Evolutionary conservation across 2,113 vertebrate species (phyloP), one percentile per base, ranked within the genome.

Genomic region (Oxygymnocypris stewartii): DNA sequence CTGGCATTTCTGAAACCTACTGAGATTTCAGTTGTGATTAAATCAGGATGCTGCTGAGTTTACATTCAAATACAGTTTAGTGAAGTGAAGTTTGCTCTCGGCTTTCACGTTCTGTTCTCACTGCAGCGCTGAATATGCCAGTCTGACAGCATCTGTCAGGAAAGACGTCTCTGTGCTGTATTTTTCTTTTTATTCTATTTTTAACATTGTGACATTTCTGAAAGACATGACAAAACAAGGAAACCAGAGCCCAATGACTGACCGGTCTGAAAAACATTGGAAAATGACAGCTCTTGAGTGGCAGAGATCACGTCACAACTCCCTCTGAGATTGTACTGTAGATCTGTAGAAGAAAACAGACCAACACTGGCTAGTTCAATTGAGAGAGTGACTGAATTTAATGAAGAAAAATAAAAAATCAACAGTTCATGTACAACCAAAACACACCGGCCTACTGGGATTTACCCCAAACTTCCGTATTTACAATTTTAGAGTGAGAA

Each of bases 181-280:
- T 47, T 49, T 49, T 82, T 16, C 59, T 59, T 61, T 61, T 79
- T 23, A 44, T 76, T 76, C 75, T 78, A 78, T 78, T 31, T 78
- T 54, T 54, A 54, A 54, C 47, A 54, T 18, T 31, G 37, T 65
- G 59, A 63, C n/a, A 44, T 69, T 82, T 69, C 42, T 69, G 25
- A 69, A 28, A 65, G 40, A 82, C 0, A 8, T 67, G 40, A 20
- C 79, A 63, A n/a, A 54, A 20, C 44, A 78, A 3, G 1, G 25
- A 54, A 82, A 82, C 40, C 10, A 67, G n/a, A 65, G 37, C 23
- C 61, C n/a, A n/a, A n/a, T 28, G 40, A 47, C 37, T 44, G 11
- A 14, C 9, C 23, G 2, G 1, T 77, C 75, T 31, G 23, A 61
- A 61, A 28, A 40, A 40, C 0, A 9, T 37, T 44, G 79, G 8